Conservation (phyloP, 2,888 invertebrate species). For the Villa cingulata region DNA sequence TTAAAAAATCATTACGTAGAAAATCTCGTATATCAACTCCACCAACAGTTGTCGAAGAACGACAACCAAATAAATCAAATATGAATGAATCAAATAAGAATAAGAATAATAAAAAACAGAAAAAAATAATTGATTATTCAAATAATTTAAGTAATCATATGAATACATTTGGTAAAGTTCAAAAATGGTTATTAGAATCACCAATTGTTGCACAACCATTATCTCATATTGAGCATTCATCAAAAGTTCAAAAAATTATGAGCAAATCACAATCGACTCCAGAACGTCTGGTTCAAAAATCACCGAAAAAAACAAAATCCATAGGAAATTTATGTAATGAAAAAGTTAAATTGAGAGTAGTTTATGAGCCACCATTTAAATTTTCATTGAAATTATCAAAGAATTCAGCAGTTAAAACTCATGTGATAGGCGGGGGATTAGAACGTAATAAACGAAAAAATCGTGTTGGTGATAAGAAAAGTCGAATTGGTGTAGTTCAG, state of each 20-base stretch:
- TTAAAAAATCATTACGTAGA: constrained; percentile 32
- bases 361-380: constrained; percentile 77
- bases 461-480: constrained; percentile 15
- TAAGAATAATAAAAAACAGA: constrained; percentile 43
- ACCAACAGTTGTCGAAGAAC: constrained; percentile 43
- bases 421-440: constrained; percentile 26
- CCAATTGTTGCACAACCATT: constrained; percentile 39
- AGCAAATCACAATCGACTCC: constrained; percentile 79
- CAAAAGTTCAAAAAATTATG: constrained; percentile 38
- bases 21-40: constrained; percentile 35
- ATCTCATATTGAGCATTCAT: constrained; percentile 34
- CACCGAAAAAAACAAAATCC: constrained; percentile 52
- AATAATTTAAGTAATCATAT: constrained; percentile 38
- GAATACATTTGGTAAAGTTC: constrained; percentile 57
- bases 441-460: constrained; percentile 25
- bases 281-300: constrained; percentile 50
- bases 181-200: constrained; percentile 69
- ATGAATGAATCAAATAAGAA: constrained; percentile 32
- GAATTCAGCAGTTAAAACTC: constrained; percentile 34
- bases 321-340: constrained; percentile 52
- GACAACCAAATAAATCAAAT: constrained; percentile 29
- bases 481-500: constrained; percentile 14
- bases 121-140: constrained; percentile 67
- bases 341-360: constrained; percentile 67
- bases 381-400: constrained; percentile 61